phyloP scores from a whole-genome alignment of 1,140 invertebrate species.

The Drosophila aff. region DNA sequence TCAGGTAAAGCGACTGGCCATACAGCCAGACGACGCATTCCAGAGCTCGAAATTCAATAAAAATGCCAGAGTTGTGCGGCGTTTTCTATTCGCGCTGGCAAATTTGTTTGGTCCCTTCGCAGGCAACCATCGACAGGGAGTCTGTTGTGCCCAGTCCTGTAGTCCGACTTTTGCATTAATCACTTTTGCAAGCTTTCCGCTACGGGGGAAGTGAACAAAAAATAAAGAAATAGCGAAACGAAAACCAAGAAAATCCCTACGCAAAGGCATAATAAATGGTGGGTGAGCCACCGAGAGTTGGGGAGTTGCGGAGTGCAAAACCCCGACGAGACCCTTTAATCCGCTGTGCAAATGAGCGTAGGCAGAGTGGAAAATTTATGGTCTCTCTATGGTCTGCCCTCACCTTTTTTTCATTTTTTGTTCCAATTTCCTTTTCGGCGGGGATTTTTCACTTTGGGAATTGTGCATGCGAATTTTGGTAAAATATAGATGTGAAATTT shows the following conservation, averaged over 20 bases:
- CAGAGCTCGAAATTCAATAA: slow-evolving; percentile 78
- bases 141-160: slow-evolving; percentile 21
- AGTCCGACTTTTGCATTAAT: slow-evolving; percentile 76
- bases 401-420: slow-evolving; percentile 31
- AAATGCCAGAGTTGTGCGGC: slow-evolving; percentile 68
- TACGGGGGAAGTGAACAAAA: slow-evolving; percentile 29
- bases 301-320: slow-evolving; percentile 48
- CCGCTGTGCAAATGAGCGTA: slow-evolving; percentile 74
- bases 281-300: slow-evolving; percentile 38
- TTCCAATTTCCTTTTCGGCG: slow-evolving; percentile 25
- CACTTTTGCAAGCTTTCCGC: slow-evolving; percentile 78
- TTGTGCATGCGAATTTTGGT: slow-evolving; percentile 42
- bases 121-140: slow-evolving; percentile 18
- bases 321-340: slow-evolving; percentile 81
- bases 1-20: slow-evolving; percentile 66
- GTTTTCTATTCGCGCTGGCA: slow-evolving; percentile 69
- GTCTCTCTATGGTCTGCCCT: slow-evolving; percentile 45
- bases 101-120: slow-evolving; percentile 42
- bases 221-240: slow-evolving; percentile 39
- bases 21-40: slow-evolving; percentile 52
- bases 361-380: slow-evolving; percentile 70
- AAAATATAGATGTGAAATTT: slow-evolving; percentile 74
- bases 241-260: slow-evolving; percentile 69
- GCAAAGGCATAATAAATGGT: slow-evolving; percentile 75
- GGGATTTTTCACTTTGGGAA: slow-evolving; percentile 53